phyloP scores from a whole-genome alignment of 2,888 invertebrate genomes.

The Limnephilus marmoratus region DNA sequence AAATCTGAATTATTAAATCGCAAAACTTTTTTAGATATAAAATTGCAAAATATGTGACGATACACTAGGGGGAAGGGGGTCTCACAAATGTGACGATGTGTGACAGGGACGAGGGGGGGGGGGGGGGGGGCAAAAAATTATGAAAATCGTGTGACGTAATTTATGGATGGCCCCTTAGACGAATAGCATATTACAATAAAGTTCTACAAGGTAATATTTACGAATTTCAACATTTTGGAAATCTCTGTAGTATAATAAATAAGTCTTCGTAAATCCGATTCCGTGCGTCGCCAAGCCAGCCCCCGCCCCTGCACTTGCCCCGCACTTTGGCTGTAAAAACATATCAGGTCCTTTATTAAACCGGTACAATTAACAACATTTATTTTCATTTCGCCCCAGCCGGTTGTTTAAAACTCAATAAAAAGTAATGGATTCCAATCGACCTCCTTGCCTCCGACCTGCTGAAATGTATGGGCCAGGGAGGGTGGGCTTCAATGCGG shows the following conservation, averaged over 20 bases:
- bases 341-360: conserved; percentile 48
- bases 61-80: too few relatives aligned
- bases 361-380: conserved; percentile 50
- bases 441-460: conserved; percentile 51
- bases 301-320: neutral
- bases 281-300: neutral
- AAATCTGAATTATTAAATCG: too few relatives aligned
- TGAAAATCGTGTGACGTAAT: too few relatives aligned
- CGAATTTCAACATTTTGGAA: neutral
- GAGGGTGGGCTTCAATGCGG: conserved; percentile 28
- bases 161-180: too few relatives aligned
- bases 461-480: conserved; percentile 40
- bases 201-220: too few relatives aligned
- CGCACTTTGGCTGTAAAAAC: neutral
- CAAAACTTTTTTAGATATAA: too few relatives aligned
- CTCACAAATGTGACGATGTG: too few relatives aligned
- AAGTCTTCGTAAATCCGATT: neutral
- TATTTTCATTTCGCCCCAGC: conserved; percentile 49
- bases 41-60: too few relatives aligned
- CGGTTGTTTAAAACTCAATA: conserved; percentile 59
- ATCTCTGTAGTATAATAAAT: neutral
- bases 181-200: too few relatives aligned
- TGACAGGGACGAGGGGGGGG: too few relatives aligned
- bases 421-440: conserved; percentile 59
- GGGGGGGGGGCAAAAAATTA: too few relatives aligned